Evolutionary conservation across 2,888 invertebrate genomes (phyloP), one percentile per base, ranked within the genome.

Genomic region (Stenotaenia linearis): DNA sequence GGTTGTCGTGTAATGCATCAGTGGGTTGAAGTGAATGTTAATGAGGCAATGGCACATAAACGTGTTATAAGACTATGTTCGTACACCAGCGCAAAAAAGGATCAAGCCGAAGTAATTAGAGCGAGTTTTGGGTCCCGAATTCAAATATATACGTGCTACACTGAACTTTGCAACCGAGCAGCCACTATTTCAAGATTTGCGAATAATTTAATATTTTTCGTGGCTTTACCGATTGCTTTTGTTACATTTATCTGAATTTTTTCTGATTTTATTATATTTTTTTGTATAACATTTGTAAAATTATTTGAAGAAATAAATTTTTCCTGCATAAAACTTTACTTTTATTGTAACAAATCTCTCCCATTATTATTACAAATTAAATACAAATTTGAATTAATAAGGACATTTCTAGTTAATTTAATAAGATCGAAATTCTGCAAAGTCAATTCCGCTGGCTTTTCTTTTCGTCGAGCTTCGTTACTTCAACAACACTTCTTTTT

Each of bases 401-500:
- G n/a, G 12, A n/a, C n/a, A 18, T 15, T 15, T n/a, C 3, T 45
- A 18, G n/a, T 12, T 12, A 12, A 40, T 12, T 40, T 40, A 40
- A 40, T 2, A 12, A 12, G 12, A 40, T 15, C n/a, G 3, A 3
- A 45, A 45, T n/a, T n/a, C n/a, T n/a, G n/a, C n/a, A n/a, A n/a
- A n/a, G n/a, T n/a, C 6, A 45, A 15, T 18, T 45, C 45, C 45
- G 18, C n/a, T 45, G 45, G 45, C 12, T 18, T 45, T 18, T 18
- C 2, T 45, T 18, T n/a, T 18, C 6, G n/a, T n/a, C n/a, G n/a
- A n/a, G n/a, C 45, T 45, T 45, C 45, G n/a, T 45, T 15, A 45
- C n/a, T 45, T n/a, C 45, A 74, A 32, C 74, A 74, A 32, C 28
- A 32, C 74, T 74, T 28, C 74, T 74, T 74, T 25, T 74, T 74